Conservation (phyloP, 2,113 vertebrate genomes). For the Aspidoscelis tigris region DNA sequence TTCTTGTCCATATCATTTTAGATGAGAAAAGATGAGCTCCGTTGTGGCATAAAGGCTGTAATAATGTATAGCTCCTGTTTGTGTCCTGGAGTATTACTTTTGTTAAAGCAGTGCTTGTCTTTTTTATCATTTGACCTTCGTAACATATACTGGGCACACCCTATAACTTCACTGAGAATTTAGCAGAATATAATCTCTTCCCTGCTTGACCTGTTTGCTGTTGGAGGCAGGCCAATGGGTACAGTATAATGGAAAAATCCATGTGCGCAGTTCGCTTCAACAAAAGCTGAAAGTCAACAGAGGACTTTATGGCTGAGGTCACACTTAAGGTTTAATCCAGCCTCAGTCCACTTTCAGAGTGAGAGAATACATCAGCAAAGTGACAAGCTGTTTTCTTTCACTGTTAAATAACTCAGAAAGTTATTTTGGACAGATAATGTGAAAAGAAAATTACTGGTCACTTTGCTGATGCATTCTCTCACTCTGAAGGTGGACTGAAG, state of each 20-base stretch:
- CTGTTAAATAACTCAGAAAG: too few relatives aligned
- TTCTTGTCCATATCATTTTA: neutral
- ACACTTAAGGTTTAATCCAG: too few relatives aligned
- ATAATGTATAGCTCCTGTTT: neutral
- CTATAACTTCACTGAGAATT: neutral
- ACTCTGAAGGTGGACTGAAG: too few relatives aligned
- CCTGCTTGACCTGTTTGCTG: neutral
- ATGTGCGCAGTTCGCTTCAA: neutral
- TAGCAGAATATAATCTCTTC: neutral
- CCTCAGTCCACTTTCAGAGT: too few relatives aligned
- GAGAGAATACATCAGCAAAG: too few relatives aligned
- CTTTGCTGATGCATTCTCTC: too few relatives aligned
- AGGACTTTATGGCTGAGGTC: neutral
- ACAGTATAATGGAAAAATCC: neutral
- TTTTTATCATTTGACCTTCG: neutral
- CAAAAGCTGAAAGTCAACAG: neutral
- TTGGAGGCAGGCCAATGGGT: neutral
- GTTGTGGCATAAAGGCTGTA: slow-evolving; percentile 2
- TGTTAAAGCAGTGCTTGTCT: neutral
- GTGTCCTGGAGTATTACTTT: neutral
- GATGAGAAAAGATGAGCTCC: neutral
- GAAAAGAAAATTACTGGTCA: too few relatives aligned
- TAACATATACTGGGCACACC: neutral
- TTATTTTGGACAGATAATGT: too few relatives aligned
- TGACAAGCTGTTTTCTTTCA: too few relatives aligned